phyloP scores from a whole-genome alignment of 2,113 vertebrate genomes.

The Cebidichthys violaceus region DNA sequence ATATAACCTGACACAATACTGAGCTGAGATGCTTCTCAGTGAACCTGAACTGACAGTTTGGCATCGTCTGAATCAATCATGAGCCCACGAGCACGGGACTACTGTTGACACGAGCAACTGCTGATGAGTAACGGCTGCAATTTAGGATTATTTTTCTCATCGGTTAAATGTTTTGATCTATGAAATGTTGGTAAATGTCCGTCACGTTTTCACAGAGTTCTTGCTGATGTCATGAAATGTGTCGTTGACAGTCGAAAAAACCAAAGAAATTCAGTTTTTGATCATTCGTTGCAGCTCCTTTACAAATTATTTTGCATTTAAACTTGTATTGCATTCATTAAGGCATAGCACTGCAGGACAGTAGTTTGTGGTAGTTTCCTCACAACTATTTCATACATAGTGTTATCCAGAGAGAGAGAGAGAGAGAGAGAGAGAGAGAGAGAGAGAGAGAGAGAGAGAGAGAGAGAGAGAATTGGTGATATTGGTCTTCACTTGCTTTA shows the following conservation, averaged over 20 bases:
- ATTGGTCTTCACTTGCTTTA: background rate
- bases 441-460: background rate
- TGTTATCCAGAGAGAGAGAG: constrained; percentile 9
- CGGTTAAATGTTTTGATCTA: too few relatives aligned
- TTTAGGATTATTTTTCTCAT: too few relatives aligned
- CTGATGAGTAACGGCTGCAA: background rate
- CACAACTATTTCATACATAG: too few relatives aligned
- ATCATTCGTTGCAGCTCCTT: background rate
- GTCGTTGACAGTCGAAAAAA: background rate
- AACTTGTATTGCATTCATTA: background rate
- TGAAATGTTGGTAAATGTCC: background rate
- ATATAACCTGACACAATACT: background rate
- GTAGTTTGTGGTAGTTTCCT: too few relatives aligned
- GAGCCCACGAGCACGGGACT: background rate
- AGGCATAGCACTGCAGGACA: background rate
- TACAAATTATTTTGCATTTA: background rate
- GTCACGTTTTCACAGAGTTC: background rate
- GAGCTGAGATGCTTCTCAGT: background rate
- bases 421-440: constrained; percentile 11
- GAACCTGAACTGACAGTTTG: background rate
- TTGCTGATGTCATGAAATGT: background rate
- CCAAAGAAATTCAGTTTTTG: too few relatives aligned
- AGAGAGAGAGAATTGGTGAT: constrained; percentile 1
- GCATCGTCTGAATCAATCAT: background rate
- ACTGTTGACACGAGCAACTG: background rate